A percentile compares a stretch with the other conserved stretches of the same genome.
phyloP scores from a whole-genome alignment of 2,888 invertebrate genomes.

The Plagodis pulveraria region DNA sequence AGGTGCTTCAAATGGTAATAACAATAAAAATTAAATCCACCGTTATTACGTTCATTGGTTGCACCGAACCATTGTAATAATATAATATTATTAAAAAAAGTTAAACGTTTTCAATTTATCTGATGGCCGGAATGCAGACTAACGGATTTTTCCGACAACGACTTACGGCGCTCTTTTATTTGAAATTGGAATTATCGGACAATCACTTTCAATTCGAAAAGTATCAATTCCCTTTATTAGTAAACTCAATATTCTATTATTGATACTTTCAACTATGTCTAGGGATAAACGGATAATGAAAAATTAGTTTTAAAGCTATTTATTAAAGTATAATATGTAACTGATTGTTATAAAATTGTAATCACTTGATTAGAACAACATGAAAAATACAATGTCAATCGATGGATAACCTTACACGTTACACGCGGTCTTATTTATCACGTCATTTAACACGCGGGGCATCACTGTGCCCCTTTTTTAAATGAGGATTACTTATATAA shows the following conservation, averaged over 20 bases:
- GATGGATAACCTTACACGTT: too few relatives aligned
- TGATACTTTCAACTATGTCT: background rate
- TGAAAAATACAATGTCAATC: too few relatives aligned
- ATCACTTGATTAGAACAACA: too few relatives aligned
- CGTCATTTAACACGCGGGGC: too few relatives aligned
- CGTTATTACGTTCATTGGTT: conserved; percentile 1
- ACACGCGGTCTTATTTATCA: too few relatives aligned
- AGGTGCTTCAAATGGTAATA: conserved; percentile 2
- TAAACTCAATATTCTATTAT: conserved; percentile 3
- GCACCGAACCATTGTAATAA: conserved; percentile 15
- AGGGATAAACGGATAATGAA: too few relatives aligned
- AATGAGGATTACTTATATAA: too few relatives aligned
- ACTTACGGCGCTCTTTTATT: conserved; percentile 6
- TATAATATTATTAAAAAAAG: conserved; percentile 14
- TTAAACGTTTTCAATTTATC: conserved; percentile 19
- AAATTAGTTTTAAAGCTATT: too few relatives aligned
- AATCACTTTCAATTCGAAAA: conserved; percentile 7
- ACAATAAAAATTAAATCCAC: conserved; percentile 12
- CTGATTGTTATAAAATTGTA: too few relatives aligned
- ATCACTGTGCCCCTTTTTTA: too few relatives aligned
- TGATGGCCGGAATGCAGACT: conserved; percentile 20
- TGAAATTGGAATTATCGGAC: conserved; percentile 8
- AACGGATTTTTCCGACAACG: conserved; percentile 7
- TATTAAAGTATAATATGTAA: too few relatives aligned
- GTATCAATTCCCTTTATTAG: conserved; percentile 10